Base-by-base conservation (phyloP, 92 coral and sea anemone genomes). In the Hydrozoanthus gracilis region DNA sequence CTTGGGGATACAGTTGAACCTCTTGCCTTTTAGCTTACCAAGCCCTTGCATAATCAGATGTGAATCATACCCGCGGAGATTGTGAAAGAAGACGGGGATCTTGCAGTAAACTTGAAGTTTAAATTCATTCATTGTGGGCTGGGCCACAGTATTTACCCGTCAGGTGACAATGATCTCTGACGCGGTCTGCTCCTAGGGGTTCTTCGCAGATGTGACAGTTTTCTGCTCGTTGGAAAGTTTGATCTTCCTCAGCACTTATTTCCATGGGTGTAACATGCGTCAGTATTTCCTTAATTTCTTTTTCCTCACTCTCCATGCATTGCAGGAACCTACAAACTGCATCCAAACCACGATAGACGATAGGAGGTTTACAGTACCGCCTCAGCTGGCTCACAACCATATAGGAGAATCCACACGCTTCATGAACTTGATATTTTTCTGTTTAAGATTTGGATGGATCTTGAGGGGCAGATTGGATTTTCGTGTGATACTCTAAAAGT, bases 41-140 rank as follows among this genome's bases (percentile, higher is more conserved):
- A 80, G 66, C 3, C 88, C 94, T 79, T 89, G 89, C 90, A 88
- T 80, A 15, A 88, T 84, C 3, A 88, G 65, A 39, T 91, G 91
- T 11, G 88, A 84, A 70, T 91, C 92, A 50, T 88, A 91, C 14
- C 83, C 87, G 20, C 79, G 48, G 13, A 0, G n/a, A 13, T 54
- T 54, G 61, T 54, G 61, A 54, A 54, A 54, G 61, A 54, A 54
- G 61, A 54, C 61, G 61, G 39, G 39, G 39, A 27, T 27, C 39
- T 27, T 27, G 39, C 39, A 27, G 39, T 27, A 27, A 27, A 54
- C 87, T 82, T 2, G 51, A 79, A 69, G 71, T 88, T 35, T 88
- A 87, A 7, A 82, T 83, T 7, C 39, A 27, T 27, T 27, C 39
- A 27, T 27, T 27, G 39, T 27, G 39, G 39, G 39, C 39, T 27